phyloP scores from a whole-genome alignment of 2,113 vertebrate genomes.

The Heterotilapia buettikoferi region DNA sequence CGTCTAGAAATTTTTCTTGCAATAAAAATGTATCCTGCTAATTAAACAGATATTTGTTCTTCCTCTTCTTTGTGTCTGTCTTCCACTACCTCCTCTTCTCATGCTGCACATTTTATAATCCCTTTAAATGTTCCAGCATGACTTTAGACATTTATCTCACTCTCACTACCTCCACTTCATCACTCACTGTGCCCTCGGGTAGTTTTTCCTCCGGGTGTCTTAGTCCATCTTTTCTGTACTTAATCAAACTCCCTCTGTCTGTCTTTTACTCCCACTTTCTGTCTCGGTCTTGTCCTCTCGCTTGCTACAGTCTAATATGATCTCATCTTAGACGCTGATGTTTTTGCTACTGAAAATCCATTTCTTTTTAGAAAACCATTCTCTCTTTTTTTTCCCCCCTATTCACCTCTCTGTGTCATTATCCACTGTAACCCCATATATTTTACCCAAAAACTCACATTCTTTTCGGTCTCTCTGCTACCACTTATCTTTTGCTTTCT shows the following conservation, averaged over 20 bases:
- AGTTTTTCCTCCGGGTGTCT: conserved; percentile 1
- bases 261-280: not conserved
- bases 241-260: conserved; percentile 3
- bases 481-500: not conserved
- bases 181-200: not conserved
- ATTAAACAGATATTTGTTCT: not conserved
- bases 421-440: not conserved
- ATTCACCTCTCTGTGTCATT: not conserved
- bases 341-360: not conserved
- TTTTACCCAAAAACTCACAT: not conserved
- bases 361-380: not conserved
- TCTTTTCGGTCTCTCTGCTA: not conserved
- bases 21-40: not conserved
- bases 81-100: not conserved
- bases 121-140: not conserved
- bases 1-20: accelerated
- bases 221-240: not conserved
- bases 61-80: not conserved
- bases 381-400: not conserved
- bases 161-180: conserved; percentile 2
- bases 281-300: not conserved
- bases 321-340: not conserved
- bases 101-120: not conserved
- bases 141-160: conserved; percentile 1
- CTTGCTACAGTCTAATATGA: not conserved